These are phyloP conservation scores for Gymnodraco acuticeps DNA, from an alignment of 2,797 vertebrate species.

Conservation along the genomic window DNA sequence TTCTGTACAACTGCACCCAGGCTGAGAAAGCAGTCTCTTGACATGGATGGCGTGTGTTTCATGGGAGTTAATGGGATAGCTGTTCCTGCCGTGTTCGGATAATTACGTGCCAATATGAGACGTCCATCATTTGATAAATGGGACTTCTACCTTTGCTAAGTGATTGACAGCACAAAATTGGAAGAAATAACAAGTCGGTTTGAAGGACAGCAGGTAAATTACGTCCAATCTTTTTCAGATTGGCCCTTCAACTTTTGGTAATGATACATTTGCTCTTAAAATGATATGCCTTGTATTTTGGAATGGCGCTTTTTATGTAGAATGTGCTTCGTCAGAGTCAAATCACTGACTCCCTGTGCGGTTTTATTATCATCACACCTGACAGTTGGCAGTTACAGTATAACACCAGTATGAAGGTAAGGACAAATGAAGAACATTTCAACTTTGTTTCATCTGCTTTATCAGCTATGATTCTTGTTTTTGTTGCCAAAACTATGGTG, in stretches of 20 bases:
- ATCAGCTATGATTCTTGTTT: background rate
- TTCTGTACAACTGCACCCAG: background rate
- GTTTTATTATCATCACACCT: slow-evolving; percentile 36
- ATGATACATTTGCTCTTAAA: slow-evolving; percentile 44
- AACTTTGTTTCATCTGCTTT: background rate
- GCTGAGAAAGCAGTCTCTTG: slow-evolving; percentile 14
- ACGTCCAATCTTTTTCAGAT: slow-evolving; percentile 20
- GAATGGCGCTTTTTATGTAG: slow-evolving; percentile 32
- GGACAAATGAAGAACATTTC: slow-evolving; percentile 9
- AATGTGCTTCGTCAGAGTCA: slow-evolving; percentile 2
- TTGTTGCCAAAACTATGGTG: background rate
- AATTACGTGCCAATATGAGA: slow-evolving; percentile 39
- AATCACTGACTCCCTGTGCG: slow-evolving; percentile 8
- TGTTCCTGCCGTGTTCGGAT: slow-evolving; percentile 25
- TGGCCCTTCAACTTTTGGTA: slow-evolving; percentile 28
- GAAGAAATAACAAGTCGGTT: slow-evolving; percentile 55
- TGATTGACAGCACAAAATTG: slow-evolving; percentile 73
- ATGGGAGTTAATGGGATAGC: slow-evolving; percentile 45
- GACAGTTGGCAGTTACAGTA: slow-evolving; percentile 22
- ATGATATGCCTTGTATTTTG: slow-evolving; percentile 17
- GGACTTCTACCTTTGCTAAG: slow-evolving; percentile 44
- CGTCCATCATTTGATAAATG: slow-evolving; percentile 61
- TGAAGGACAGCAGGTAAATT: slow-evolving; percentile 69
- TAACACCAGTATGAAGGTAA: background rate
- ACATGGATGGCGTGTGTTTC: slow-evolving; percentile 13